Conservation (phyloP, 1,140 invertebrate genomes). For the Heliconius hewitsoni region DNA sequence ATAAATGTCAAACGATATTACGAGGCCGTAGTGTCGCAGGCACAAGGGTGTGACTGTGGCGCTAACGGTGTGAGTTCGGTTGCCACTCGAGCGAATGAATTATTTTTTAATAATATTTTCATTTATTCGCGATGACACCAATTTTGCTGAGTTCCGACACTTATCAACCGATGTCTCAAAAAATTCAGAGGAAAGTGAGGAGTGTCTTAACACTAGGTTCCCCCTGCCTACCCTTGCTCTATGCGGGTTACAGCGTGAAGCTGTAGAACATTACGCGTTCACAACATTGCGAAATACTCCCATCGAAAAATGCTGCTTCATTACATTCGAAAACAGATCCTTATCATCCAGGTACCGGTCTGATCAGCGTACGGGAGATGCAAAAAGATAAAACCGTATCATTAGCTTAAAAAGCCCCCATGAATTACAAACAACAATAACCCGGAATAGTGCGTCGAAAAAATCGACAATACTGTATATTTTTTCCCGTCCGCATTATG, state of each 20-base stretch:
- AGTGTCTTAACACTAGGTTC: no score
- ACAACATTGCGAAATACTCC: constrained; percentile 10
- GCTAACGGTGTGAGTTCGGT: no score
- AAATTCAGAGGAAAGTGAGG: no score
- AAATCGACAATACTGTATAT: constrained; percentile 59
- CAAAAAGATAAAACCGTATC: constrained; percentile 74
- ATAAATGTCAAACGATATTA: constrained; percentile 20
- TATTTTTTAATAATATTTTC: no score
- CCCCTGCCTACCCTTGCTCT: no score
- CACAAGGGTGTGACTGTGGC: no score
- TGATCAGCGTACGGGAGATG: constrained; percentile 48
- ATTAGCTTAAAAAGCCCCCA: constrained; percentile 79
- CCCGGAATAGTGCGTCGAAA: constrained; percentile 63
- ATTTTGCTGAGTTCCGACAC: no score
- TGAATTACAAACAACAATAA: constrained; percentile 76
- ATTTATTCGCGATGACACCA: no score
- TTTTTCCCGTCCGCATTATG: constrained; percentile 74
- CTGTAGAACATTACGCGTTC: no score
- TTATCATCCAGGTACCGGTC: constrained; percentile 48
- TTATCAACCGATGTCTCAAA: no score
- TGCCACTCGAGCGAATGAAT: no score
- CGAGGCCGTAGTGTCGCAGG: background rate
- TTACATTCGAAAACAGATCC: constrained; percentile 35
- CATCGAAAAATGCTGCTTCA: constrained; percentile 30
- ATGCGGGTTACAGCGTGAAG: no score